Evolutionary conservation across 2,113 vertebrate species (phyloP).

Genomic region (Leiothrix lutea): DNA sequence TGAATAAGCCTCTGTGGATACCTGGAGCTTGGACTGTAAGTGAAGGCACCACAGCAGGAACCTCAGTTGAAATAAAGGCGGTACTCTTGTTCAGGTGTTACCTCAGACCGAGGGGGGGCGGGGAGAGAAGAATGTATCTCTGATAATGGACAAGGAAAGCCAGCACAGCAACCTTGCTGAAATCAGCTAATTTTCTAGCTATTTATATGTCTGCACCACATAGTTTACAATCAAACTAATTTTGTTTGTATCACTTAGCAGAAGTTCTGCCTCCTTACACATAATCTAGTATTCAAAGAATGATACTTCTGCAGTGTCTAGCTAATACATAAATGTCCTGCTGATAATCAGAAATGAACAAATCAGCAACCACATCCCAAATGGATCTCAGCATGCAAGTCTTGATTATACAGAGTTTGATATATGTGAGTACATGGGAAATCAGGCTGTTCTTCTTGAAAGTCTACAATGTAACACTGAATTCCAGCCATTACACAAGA

Average conservation of each 20-base stretch:
- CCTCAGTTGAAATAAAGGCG: neutral
- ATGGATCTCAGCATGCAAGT: neutral
- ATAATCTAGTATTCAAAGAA: neutral
- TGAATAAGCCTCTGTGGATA: fast-evolving
- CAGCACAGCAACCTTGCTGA: neutral
- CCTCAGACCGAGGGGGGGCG: fast-evolving
- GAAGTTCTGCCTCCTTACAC: neutral
- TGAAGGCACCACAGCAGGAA: no score
- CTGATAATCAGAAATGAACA: neutral
- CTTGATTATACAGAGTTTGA: neutral
- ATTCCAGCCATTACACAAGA: neutral
- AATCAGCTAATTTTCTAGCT: neutral
- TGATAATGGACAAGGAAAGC: neutral
- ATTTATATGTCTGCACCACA: neutral
- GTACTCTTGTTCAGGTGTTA: neutral
- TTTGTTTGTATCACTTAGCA: neutral
- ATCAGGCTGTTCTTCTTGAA: neutral
- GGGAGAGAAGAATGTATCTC: neutral
- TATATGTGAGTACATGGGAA: neutral
- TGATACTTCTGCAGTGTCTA: neutral
- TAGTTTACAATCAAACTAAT: neutral
- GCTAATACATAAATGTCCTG: neutral
- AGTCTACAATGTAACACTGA: neutral
- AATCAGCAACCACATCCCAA: neutral
- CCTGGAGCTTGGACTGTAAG: neutral